These are phyloP conservation scores for Torymus tubicola DNA, from an alignment of 2,888 invertebrate genomes.

Conservation along the genomic window DNA sequence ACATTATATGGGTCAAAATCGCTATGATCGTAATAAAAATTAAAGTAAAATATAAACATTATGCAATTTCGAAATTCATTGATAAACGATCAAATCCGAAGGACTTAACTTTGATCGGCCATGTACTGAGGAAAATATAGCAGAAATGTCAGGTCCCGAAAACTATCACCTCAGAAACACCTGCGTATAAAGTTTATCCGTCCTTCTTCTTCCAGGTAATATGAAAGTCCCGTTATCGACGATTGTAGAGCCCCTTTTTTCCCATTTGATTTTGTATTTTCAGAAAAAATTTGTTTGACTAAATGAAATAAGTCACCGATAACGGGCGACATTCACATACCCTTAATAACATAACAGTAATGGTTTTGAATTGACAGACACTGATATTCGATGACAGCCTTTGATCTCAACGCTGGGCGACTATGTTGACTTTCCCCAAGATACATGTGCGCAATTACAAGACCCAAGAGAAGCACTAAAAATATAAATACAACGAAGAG, in stretches of 20 bases:
- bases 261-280: no score
- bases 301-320: no score
- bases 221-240: no score
- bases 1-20: no score
- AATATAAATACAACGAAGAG: neutral
- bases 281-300: no score
- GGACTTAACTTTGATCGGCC: neutral
- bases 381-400: constrained; percentile 40
- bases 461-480: neutral
- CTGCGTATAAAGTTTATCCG: constrained; percentile 19
- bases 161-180: constrained; percentile 16
- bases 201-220: no score
- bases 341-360: constrained; percentile 22
- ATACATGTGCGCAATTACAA: neutral
- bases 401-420: constrained; percentile 1
- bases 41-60: neutral
- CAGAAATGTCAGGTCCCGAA: neutral
- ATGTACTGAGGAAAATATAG: constrained; percentile 1
- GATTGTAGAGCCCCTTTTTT: no score
- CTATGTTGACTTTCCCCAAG: neutral
- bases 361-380: constrained; percentile 48
- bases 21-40: neutral
- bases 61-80: constrained; percentile 9
- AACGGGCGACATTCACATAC: no score
- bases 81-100: constrained; percentile 28